Conservation (phyloP, 2,797 vertebrate species). For the Crocidura indochinensis region DNA sequence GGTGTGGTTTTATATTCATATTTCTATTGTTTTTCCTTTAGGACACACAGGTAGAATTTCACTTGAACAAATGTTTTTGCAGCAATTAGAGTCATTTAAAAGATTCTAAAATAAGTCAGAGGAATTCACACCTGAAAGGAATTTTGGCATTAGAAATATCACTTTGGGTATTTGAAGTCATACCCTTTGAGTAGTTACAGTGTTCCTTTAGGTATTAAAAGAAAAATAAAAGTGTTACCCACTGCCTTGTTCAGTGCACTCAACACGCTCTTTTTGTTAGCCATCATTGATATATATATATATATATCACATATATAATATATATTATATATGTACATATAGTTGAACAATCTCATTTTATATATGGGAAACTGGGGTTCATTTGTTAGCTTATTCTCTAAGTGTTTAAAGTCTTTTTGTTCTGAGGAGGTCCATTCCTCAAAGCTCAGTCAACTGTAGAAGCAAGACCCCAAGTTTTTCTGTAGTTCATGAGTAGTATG, state of each 20-base stretch:
- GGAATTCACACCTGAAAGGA: constrained; percentile 37
- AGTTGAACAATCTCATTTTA: constrained; percentile 15
- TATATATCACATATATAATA: too few species aligned
- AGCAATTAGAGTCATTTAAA: constrained; percentile 22
- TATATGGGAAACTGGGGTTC: background rate
- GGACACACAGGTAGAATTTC: constrained; percentile 32
- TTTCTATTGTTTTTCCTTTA: constrained; percentile 2
- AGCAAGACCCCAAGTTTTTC: background rate
- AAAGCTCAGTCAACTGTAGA: background rate
- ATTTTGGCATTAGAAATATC: constrained; percentile 48
- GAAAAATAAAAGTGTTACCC: background rate
- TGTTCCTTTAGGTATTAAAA: constrained; percentile 27
- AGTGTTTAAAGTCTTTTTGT: background rate
- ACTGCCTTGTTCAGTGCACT: background rate
- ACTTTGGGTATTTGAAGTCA: background rate
- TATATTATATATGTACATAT: background rate
- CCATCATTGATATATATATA: background rate
- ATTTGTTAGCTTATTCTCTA: constrained; percentile 25
- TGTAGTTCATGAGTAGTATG: background rate
- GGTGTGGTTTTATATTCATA: background rate
- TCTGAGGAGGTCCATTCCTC: background rate
- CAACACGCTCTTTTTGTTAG: background rate
- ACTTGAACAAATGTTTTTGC: constrained; percentile 49
- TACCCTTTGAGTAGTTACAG: background rate
- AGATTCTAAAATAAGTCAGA: constrained; percentile 26